phyloP scores from a whole-genome alignment of 2,888 invertebrate genomes.

The Eugnorisma glareosa region DNA sequence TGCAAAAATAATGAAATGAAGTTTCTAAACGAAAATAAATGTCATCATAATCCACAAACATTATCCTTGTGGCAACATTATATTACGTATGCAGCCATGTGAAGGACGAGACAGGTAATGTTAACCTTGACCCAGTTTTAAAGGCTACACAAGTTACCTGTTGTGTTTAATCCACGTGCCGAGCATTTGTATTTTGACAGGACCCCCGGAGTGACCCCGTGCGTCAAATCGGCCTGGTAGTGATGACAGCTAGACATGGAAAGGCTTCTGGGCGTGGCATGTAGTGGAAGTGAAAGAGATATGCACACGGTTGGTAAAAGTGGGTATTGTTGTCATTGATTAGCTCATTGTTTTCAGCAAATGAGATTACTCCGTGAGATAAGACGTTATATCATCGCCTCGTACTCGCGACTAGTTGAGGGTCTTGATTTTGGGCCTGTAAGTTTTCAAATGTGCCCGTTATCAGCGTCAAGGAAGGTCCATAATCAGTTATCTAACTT shows the following conservation, averaged over 20 bases:
- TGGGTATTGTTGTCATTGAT: background rate
- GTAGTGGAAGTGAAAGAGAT: background rate
- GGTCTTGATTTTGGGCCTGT: background rate
- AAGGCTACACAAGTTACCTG: constrained; percentile 17
- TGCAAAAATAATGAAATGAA: constrained; percentile 29
- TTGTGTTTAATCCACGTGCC: constrained; percentile 36
- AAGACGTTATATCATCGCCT: background rate
- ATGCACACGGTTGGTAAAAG: background rate
- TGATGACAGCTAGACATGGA: constrained; percentile 14
- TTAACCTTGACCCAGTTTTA: constrained; percentile 33
- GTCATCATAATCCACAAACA: constrained; percentile 15
- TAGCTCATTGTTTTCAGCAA: background rate
- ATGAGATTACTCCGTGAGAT: background rate
- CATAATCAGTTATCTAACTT: constrained; percentile 1
- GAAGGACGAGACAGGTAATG: constrained; percentile 38
- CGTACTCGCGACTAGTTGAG: too few relatives aligned
- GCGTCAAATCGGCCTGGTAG: background rate
- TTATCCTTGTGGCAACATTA: constrained; percentile 44
- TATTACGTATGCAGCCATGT: constrained; percentile 12
- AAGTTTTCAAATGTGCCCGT: background rate
- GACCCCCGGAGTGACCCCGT: background rate
- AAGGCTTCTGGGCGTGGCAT: background rate
- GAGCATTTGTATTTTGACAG: constrained; percentile 26
- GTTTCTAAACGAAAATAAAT: constrained; percentile 33
- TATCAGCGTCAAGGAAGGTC: too few relatives aligned